phyloP scores from a whole-genome alignment of 1,140 invertebrate species.

The Drosophila tropicalis region DNA sequence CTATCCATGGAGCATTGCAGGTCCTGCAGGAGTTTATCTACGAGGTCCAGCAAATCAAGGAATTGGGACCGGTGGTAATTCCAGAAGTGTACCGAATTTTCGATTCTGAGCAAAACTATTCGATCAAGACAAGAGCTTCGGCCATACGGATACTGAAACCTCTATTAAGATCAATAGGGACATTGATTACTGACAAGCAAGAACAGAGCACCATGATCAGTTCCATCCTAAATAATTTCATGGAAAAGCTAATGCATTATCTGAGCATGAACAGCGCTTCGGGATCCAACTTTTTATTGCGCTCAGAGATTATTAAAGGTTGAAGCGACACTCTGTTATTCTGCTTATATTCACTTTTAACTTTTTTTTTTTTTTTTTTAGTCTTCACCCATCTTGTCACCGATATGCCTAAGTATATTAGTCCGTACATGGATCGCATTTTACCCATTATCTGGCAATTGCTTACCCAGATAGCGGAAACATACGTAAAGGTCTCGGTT shows the following conservation, averaged over 20 bases:
- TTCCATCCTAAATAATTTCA: slow-evolving; percentile 89
- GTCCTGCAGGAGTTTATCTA: slow-evolving; percentile 90
- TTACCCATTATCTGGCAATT: slow-evolving; percentile 89
- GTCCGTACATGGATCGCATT: slow-evolving; percentile 87
- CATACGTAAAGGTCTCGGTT: slow-evolving; percentile 78
- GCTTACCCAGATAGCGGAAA: slow-evolving; percentile 88
- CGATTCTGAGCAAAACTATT: slow-evolving; percentile 86
- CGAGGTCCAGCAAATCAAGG: slow-evolving; percentile 89
- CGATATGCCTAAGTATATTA: slow-evolving; percentile 88
- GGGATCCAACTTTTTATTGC: slow-evolving; percentile 87
- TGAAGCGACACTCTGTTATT: background rate
- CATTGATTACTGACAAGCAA: slow-evolving; percentile 86
- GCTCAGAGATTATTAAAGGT: slow-evolving; percentile 90
- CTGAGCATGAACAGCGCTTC: slow-evolving; percentile 86
- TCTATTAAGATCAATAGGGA: slow-evolving; percentile 84
- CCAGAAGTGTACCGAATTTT: slow-evolving; percentile 91
- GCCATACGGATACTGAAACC: slow-evolving; percentile 77
- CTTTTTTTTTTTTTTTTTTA: slow-evolving; percentile 20
- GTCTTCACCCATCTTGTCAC: slow-evolving; percentile 87
- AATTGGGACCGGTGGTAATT: slow-evolving; percentile 89
- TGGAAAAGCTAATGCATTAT: slow-evolving; percentile 88
- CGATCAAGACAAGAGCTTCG: slow-evolving; percentile 74
- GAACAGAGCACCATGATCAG: slow-evolving; percentile 88
- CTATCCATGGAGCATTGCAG: slow-evolving; percentile 91
- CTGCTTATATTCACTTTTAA: background rate